phyloP scores from a whole-genome alignment of 2,113 vertebrate species.

The Limanda limanda region DNA sequence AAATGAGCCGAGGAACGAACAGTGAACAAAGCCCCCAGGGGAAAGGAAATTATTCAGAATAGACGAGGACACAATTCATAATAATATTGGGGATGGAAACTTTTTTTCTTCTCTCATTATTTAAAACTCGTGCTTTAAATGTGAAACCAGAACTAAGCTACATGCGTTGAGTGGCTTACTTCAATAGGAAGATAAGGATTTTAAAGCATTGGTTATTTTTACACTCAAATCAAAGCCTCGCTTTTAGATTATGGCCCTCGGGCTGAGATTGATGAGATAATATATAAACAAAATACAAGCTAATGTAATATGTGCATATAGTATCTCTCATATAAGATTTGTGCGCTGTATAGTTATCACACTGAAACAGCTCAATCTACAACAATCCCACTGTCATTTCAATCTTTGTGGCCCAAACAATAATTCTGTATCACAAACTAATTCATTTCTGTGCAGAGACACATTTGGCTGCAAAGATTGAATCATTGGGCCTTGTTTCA shows the following conservation, averaged over 20 bases:
- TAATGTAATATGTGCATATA: slow-evolving; percentile 23
- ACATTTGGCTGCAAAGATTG: slow-evolving; percentile 74
- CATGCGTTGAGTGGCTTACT: slow-evolving; percentile 29
- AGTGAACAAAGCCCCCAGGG: slow-evolving; percentile 65
- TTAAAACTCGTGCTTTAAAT: slow-evolving; percentile 57
- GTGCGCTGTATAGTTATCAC: slow-evolving; percentile 3
- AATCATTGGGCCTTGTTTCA: slow-evolving; percentile 81
- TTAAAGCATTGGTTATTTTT: slow-evolving; percentile 12
- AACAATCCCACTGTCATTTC: slow-evolving; percentile 37
- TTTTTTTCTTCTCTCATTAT: slow-evolving; percentile 43
- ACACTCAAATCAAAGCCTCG: slow-evolving; percentile 21
- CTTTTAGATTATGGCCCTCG: slow-evolving; percentile 36
- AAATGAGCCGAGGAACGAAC: slow-evolving; percentile 73
- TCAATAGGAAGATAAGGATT: slow-evolving; percentile 47
- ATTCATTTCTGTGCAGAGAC: slow-evolving; percentile 69
- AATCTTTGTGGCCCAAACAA: slow-evolving; percentile 57
- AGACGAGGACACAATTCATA: slow-evolving; percentile 70
- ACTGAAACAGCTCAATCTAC: slow-evolving; percentile 8
- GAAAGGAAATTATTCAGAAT: slow-evolving; percentile 68
- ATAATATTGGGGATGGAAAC: slow-evolving; percentile 60
- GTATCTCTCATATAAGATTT: slow-evolving; percentile 8
- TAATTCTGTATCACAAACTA: slow-evolving; percentile 67
- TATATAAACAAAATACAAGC: slow-evolving; percentile 33
- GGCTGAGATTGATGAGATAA: slow-evolving; percentile 2
- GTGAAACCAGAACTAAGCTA: slow-evolving; percentile 37